Conservation (phyloP, 2,113 vertebrate species). For the Mobula birostris region DNA sequence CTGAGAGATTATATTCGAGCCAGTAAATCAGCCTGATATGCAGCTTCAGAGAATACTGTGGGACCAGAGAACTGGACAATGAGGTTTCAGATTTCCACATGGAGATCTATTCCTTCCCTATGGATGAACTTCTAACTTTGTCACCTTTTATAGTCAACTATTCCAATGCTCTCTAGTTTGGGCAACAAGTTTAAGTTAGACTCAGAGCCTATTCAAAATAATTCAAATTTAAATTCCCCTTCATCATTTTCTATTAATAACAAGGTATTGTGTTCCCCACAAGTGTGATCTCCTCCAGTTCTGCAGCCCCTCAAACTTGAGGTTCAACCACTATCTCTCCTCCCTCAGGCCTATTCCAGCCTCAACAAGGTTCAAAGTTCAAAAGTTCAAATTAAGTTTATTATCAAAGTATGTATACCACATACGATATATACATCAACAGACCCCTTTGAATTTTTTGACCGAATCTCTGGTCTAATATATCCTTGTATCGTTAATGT, state of each 20-base stretch:
- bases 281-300: too few relatives aligned
- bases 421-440: too few relatives aligned
- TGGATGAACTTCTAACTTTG: background rate
- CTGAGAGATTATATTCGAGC: background rate
- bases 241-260: background rate
- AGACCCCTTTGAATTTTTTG: background rate
- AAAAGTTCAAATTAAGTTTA: too few relatives aligned
- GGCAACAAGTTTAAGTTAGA: background rate
- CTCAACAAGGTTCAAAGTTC: too few relatives aligned
- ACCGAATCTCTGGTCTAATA: background rate
- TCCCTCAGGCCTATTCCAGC: background rate
- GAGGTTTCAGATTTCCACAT: background rate
- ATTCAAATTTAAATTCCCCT: background rate
- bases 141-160: background rate
- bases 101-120: background rate
- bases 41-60: background rate
- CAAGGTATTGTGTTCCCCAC: background rate
- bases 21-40: background rate
- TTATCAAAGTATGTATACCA: too few relatives aligned
- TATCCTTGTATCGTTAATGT: background rate
- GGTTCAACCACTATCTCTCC: background rate
- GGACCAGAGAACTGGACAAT: background rate
- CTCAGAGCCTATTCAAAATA: too few relatives aligned
- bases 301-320: too few relatives aligned
- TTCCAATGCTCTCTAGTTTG: background rate